These are phyloP conservation scores for Leptopilina syphax DNA, from an alignment of 2,888 invertebrate species.

Conservation along the genomic window DNA sequence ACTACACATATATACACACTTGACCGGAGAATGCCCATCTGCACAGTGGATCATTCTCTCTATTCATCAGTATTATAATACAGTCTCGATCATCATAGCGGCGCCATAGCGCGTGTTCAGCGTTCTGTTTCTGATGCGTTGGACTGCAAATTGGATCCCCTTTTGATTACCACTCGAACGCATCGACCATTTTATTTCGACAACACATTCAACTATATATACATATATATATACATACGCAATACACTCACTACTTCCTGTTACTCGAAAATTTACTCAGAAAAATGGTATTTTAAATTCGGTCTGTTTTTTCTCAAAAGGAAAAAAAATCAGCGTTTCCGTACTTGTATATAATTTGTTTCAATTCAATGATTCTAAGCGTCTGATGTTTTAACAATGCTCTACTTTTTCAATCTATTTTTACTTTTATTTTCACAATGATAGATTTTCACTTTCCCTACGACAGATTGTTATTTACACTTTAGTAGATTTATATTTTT, in stretches of 20 bases:
- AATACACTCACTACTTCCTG: background rate
- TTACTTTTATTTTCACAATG: too few species aligned
- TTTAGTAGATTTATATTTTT: too few species aligned
- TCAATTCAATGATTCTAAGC: too few species aligned
- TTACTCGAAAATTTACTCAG: background rate
- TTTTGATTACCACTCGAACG: slow-evolving; percentile 24
- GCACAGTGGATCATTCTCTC: slow-evolving; percentile 19
- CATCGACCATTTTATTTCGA: slow-evolving; percentile 23
- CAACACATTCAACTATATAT: background rate
- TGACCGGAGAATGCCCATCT: slow-evolving; percentile 22
- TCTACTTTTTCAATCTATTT: too few species aligned
- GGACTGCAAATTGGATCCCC: slow-evolving; percentile 24
- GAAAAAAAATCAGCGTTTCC: too few species aligned
- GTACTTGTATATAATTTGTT: too few species aligned
- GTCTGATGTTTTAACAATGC: too few species aligned
- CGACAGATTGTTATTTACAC: too few species aligned
- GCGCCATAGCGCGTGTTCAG: slow-evolving; percentile 26
- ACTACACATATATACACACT: background rate
- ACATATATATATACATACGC: too few species aligned
- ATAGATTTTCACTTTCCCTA: too few species aligned
- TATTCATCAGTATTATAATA: slow-evolving; percentile 21
- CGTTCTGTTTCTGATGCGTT: slow-evolving; percentile 6
- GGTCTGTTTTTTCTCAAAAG: background rate
- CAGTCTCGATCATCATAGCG: slow-evolving; percentile 27
- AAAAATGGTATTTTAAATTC: too few species aligned